Conservation (phyloP, 2,888 invertebrate species). For the Heteropelma amictum region DNA sequence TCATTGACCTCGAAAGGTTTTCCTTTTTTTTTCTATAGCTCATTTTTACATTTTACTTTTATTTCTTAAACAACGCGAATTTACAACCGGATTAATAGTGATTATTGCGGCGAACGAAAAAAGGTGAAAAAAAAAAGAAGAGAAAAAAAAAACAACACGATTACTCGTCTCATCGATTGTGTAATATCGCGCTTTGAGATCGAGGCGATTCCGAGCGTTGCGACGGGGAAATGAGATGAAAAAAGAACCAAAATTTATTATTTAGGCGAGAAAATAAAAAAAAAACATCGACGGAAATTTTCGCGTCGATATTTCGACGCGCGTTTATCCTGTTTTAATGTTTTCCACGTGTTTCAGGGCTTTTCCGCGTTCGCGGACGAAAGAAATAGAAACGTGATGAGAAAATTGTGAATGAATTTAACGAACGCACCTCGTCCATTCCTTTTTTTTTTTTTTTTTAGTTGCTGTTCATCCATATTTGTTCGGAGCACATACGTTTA, state of each 20-base stretch:
- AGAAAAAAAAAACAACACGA: background rate
- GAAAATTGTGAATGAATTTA: no score
- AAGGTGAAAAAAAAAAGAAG: background rate
- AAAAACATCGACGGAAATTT: background rate
- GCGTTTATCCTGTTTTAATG: background rate
- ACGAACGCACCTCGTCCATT: no score
- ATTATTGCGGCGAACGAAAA: background rate
- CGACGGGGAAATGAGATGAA: background rate
- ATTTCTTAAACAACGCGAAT: background rate
- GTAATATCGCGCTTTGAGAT: constrained; percentile 34
- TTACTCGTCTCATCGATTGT: background rate
- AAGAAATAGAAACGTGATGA: no score
- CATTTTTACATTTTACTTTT: background rate
- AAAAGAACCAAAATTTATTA: constrained; percentile 23
- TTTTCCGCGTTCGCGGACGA: no score
- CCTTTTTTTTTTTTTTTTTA: no score
- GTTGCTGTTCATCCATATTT: no score
- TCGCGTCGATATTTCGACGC: background rate
- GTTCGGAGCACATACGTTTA: no score
- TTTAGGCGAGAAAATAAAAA: constrained; percentile 28
- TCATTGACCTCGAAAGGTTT: constrained; percentile 8
- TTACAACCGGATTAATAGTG: background rate
- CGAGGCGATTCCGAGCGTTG: constrained; percentile 36
- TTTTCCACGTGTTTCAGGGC: background rate
- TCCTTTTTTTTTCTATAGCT: background rate